Evolutionary conservation across 2,113 vertebrate genomes (phyloP).

Genomic region (Scomber colias): DNA sequence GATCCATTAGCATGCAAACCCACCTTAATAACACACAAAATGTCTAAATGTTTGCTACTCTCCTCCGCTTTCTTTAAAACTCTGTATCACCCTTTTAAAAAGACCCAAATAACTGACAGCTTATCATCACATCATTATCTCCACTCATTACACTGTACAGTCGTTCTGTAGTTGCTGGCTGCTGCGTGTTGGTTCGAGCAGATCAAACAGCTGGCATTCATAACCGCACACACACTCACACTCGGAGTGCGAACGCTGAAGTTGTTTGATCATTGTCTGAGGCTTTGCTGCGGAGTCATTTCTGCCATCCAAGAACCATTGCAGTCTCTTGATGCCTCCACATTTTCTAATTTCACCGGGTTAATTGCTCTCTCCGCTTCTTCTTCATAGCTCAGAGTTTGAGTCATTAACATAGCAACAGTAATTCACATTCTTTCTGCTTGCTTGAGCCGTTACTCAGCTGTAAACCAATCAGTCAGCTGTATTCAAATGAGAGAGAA

Average conservation of each 20-base stretch:
- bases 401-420: constrained; percentile 50
- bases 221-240: neutral
- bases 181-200: neutral
- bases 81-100: neutral
- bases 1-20: neutral
- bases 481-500: constrained; percentile 48
- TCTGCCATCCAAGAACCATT: constrained; percentile 18
- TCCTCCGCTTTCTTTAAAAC: neutral
- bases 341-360: constrained; percentile 41
- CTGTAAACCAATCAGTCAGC: constrained; percentile 65
- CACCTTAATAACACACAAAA: neutral
- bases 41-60: neutral
- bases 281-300: constrained; percentile 8
- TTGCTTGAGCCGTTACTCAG: constrained; percentile 42
- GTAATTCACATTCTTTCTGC: constrained; percentile 59
- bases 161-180: constrained; percentile 22
- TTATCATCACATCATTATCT: constrained; percentile 13
- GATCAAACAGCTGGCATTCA: constrained; percentile 13
- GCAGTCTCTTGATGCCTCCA: constrained; percentile 20
- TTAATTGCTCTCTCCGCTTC: constrained; percentile 61
- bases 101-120: neutral
- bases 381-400: constrained; percentile 42
- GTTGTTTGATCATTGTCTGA: neutral
- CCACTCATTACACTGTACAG: constrained; percentile 2
- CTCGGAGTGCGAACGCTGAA: neutral